A percentile compares a stretch with the other conserved stretches of the same genome.
phyloP scores from a whole-genome alignment of 1,140 invertebrate species.

The Drosophila equinoxialis region DNA sequence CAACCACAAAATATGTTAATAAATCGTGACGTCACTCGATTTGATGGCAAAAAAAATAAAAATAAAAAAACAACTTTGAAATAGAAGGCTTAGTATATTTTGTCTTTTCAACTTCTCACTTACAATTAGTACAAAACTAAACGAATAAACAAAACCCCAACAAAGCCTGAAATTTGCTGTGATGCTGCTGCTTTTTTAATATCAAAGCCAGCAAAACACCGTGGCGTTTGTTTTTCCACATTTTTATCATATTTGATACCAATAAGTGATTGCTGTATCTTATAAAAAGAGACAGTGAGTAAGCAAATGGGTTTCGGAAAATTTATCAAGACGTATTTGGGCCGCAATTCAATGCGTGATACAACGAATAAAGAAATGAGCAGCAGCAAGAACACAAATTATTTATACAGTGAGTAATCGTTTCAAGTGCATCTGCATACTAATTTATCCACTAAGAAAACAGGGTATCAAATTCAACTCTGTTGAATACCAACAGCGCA shows the following conservation, averaged over 20 bases:
- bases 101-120: background rate
- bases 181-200: background rate
- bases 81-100: background rate
- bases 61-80: too few species aligned
- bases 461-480: too few species aligned
- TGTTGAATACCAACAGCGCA: too few species aligned
- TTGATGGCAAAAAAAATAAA: background rate
- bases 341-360: constrained; percentile 7
- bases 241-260: too few species aligned
- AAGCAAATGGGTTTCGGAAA: constrained; percentile 22
- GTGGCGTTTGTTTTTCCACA: background rate
- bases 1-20: too few species aligned
- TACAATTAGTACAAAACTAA: background rate
- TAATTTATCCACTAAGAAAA: too few species aligned
- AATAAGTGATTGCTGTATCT: background rate
- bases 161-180: background rate
- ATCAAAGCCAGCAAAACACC: background rate
- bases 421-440: too few species aligned
- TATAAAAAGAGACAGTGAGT: background rate
- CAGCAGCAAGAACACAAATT: background rate
- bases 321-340: constrained; percentile 25
- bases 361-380: background rate
- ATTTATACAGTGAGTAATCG: constrained; percentile 14
- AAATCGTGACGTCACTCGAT: background rate
- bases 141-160: background rate